A percentile compares a stretch with the other conserved stretches of the same genome.
phyloP scores from a whole-genome alignment of 2,888 invertebrate species.

The Drosophila lacicola region DNA sequence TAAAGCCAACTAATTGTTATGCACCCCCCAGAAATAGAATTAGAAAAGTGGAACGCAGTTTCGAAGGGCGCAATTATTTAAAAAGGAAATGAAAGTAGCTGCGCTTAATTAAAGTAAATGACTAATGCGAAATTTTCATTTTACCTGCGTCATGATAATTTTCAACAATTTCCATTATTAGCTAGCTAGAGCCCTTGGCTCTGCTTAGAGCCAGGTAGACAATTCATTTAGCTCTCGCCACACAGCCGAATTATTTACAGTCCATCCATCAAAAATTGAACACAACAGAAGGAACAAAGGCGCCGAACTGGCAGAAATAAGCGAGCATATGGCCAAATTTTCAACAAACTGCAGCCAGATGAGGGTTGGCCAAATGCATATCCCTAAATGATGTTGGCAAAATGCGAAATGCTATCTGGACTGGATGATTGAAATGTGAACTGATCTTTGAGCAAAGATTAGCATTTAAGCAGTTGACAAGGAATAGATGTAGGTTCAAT shows the following conservation, averaged over 20 bases:
- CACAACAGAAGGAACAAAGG: conserved; percentile 30
- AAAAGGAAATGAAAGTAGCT: conserved; percentile 33
- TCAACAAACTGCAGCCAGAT: conserved; percentile 10
- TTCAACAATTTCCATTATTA: conserved; percentile 42
- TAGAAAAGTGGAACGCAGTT: background rate
- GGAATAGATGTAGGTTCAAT: background rate
- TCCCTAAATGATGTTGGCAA: conserved; percentile 20
- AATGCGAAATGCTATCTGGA: conserved; percentile 10
- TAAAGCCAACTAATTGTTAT: conserved; percentile 51
- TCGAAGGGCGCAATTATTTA: conserved; percentile 17
- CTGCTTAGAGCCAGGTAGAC: conserved; percentile 34
- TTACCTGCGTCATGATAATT: conserved; percentile 44
- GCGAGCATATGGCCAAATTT: conserved; percentile 47
- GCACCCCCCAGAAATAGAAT: conserved; percentile 23
- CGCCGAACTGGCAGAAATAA: conserved; percentile 58
- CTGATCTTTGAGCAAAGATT: background rate
- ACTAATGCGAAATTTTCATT: conserved; percentile 51
- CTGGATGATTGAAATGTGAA: conserved; percentile 17
- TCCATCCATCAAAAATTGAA: conserved; percentile 56
- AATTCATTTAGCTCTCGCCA: conserved; percentile 38
- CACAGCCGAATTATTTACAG: conserved; percentile 56
- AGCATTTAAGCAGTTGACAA: background rate
- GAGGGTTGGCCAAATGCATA: conserved; percentile 25
- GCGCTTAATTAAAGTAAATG: conserved; percentile 58
- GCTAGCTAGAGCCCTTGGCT: conserved; percentile 11